phyloP scores from a whole-genome alignment of 1,140 invertebrate species.

The Mizuhopecten yessoensis region DNA sequence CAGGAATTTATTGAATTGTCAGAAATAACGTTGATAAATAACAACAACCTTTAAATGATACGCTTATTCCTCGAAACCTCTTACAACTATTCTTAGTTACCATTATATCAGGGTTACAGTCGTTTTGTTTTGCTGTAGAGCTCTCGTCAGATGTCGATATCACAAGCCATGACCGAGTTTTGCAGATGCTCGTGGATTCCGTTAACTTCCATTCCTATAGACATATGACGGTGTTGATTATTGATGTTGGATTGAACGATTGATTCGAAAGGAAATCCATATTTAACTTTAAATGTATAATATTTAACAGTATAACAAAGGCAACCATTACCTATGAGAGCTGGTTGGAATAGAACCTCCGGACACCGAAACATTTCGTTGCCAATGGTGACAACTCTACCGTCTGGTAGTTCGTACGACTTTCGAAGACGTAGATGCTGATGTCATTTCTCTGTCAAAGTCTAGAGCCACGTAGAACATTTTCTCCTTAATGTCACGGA shows the following conservation, averaged over 20 bases:
- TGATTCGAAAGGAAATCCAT: no score
- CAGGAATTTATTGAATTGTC: no score
- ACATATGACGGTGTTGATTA: background rate
- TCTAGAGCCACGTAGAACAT: conserved; percentile 82
- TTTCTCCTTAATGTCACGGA: conserved; percentile 92
- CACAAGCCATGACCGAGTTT: conserved; percentile 90
- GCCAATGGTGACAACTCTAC: conserved; percentile 78
- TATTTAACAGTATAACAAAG: background rate
- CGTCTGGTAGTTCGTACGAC: conserved; percentile 84
- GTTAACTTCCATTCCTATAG: conserved; percentile 71
- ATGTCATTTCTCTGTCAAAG: conserved; percentile 95
- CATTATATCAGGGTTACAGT: no score
- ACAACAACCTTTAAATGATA: no score
- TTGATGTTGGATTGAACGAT: background rate
- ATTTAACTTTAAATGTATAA: no score
- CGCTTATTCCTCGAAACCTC: no score
- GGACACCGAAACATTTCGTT: conserved; percentile 84
- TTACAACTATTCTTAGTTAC: no score
- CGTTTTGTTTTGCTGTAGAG: conserved; percentile 96
- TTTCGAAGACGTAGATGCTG: conserved; percentile 87
- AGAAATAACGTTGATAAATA: no score
- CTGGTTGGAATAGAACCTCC: conserved; percentile 89
- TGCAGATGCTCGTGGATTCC: conserved; percentile 87
- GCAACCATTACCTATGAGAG: conserved; percentile 70
- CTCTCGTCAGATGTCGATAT: conserved; percentile 93